phyloP scores from a whole-genome alignment of 92 coral and sea anemone genomes.

The Epizoanthus scotinus region DNA sequence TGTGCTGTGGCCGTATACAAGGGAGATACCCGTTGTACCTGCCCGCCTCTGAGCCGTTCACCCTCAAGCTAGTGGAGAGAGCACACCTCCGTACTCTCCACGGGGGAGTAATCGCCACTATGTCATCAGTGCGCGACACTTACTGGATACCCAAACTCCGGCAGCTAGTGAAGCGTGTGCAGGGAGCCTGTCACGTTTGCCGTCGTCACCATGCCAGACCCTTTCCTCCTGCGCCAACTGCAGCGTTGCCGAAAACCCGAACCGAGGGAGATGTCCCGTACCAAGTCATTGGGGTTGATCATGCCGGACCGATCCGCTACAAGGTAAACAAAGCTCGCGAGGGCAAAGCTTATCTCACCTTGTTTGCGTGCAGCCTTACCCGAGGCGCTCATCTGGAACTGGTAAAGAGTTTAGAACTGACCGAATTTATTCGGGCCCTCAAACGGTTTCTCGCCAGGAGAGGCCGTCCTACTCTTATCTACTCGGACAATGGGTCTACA shows the following conservation, averaged over 20 bases:
- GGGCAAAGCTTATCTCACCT: conserved; percentile 14
- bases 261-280: background rate
- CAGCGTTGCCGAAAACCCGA: background rate
- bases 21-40: conserved; percentile 10
- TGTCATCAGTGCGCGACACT: background rate
- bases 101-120: conserved; percentile 24
- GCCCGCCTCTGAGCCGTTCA: background rate
- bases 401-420: background rate
- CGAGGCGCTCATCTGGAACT: conserved; percentile 2
- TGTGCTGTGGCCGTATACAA: background rate
- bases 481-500: background rate
- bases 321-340: no score
- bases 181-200: conserved; percentile 14
- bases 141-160: conserved; percentile 7
- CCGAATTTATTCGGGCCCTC: background rate
- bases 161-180: conserved; percentile 1
- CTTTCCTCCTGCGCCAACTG: background rate
- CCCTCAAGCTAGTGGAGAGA: conserved; percentile 17
- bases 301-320: conserved; percentile 1
- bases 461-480: background rate
- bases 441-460: conserved; percentile 8
- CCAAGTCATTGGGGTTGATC: conserved; percentile 11
- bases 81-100: conserved; percentile 19
- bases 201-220: background rate
- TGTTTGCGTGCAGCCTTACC: conserved; percentile 23